Base-by-base conservation (phyloP, 2,888 invertebrate genomes). In the Meganola albula region DNA sequence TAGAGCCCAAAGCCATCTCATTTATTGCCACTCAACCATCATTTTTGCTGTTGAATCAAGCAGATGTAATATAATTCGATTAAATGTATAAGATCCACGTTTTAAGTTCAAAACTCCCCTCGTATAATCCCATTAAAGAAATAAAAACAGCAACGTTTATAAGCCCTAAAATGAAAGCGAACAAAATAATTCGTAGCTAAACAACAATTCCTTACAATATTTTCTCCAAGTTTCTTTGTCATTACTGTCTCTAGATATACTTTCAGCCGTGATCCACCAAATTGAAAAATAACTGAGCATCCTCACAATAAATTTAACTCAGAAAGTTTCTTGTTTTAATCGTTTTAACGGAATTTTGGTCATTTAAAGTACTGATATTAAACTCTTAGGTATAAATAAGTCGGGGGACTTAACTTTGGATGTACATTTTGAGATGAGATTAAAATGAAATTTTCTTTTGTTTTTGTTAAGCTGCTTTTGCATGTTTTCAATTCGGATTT, bases 281-380 rank as follows among this genome's bases (percentile, higher is more conserved):
- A 80, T 80, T 82, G 80, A 80, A 82, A 82, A 82, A 82, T 82
- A 82, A 76, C 80, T 80, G 68, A 72, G 72, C 73, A 70, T 70
- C 63, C 63, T 53, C 43, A 62, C 63, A 48, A 75, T 78, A 75
- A 79, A 78, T 78, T 74, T 64, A 45, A 54, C 58, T 31, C 48
- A 48, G 45, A 37, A 66, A 75, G 74, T 64, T 77, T 48, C 37
- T 44, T 43, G 47, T 65, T 67, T 39, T 70, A 72, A 71, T 70
- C 69, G 64, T 56, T 61, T 55, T 58, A 57, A 56, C 57, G 67
- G 70, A 63, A 69, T 71, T 69, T 63, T 41, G 63, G 68, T 58
- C 59, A 63, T 67, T 72, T 59, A 55, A 54, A 64, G 58, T 61
- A 61, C 63, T 56, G 62, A 64, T 63, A 63, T 66, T 64, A 57